Evolutionary conservation across 2,797 vertebrate species (phyloP).

Genomic region (Falco berigora): DNA sequence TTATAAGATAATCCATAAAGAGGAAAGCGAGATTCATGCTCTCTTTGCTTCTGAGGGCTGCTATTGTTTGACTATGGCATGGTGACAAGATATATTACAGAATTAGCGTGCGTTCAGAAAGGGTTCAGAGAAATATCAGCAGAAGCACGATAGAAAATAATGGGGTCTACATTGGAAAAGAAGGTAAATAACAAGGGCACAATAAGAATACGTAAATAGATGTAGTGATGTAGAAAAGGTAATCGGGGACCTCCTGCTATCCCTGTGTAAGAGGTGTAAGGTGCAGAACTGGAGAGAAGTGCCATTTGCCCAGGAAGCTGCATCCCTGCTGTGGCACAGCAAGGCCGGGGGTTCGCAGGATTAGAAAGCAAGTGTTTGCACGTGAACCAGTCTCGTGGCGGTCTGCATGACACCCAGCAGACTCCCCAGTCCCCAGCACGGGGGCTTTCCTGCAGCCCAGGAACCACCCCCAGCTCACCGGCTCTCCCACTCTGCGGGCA

Average conservation of each 20-base stretch:
- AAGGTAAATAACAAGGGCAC: background rate
- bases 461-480: slow-evolving; percentile 32
- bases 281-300: background rate
- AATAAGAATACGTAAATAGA: background rate
- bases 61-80: background rate
- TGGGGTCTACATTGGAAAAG: background rate
- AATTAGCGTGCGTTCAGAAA: background rate
- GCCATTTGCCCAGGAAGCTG: rapidly evolving
- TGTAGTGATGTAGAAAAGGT: background rate
- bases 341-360: background rate
- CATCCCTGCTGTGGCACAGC: background rate
- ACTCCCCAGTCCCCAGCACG: rapidly evolving
- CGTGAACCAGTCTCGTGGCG: rapidly evolving
- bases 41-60: background rate
- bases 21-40: background rate
- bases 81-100: background rate
- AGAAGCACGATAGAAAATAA: background rate
- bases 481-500: slow-evolving; percentile 58
- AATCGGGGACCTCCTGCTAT: background rate
- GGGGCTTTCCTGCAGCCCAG: background rate
- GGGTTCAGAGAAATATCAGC: background rate
- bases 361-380: background rate
- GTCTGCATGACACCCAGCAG: rapidly evolving
- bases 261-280: background rate
- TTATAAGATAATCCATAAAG: background rate